A percentile compares a stretch with the other conserved stretches of the same genome.
Evolutionary conservation across 2,113 vertebrate species (phyloP).

Genomic region (Mesitornis unicolor): DNA sequence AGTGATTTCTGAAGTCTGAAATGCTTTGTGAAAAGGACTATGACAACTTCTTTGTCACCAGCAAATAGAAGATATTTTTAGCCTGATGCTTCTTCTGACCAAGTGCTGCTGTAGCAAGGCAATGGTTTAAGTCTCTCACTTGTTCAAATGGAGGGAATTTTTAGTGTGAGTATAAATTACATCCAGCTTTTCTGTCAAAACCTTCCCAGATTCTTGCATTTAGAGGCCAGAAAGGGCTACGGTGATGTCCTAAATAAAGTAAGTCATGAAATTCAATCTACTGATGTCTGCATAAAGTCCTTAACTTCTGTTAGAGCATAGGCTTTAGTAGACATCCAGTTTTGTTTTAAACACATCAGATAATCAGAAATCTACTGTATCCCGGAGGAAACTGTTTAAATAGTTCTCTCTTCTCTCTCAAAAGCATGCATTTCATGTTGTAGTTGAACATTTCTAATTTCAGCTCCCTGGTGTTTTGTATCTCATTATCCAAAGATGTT

Average conservation of each 20-base stretch:
- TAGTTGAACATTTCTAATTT: slow-evolving; percentile 17
- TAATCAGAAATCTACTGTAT: neutral
- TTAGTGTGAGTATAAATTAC: neutral
- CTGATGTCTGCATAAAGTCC: neutral
- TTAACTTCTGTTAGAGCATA: neutral
- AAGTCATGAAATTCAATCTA: neutral
- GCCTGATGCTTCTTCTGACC: neutral
- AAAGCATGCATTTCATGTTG: neutral
- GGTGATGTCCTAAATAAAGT: neutral
- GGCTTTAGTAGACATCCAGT: neutral
- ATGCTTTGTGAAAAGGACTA: neutral
- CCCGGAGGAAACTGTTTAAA: neutral
- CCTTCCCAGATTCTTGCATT: neutral
- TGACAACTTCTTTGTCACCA: neutral
- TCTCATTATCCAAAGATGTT: neutral
- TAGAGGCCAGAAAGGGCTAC: neutral
- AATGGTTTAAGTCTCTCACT: neutral
- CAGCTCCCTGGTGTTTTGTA: neutral
- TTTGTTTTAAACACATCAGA: neutral
- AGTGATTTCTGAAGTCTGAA: neutral
- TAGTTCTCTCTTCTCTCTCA: neutral
- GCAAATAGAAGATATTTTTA: neutral
- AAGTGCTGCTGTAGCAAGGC: neutral
- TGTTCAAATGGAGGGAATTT: neutral
- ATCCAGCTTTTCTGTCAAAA: neutral